phyloP scores from a whole-genome alignment of 2,113 vertebrate genomes.

The Willisornis vidua region DNA sequence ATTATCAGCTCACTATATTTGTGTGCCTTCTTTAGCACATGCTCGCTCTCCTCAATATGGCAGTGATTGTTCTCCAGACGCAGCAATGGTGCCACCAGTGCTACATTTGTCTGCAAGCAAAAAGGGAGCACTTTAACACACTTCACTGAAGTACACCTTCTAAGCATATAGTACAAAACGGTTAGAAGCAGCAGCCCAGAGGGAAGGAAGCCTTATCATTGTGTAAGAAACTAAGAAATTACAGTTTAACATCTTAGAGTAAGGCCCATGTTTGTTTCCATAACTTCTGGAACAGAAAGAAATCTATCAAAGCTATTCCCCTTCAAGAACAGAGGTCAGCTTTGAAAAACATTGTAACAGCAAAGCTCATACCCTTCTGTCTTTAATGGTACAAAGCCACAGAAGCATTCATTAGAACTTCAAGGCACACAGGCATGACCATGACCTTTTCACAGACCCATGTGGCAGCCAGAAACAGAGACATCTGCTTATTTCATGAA shows the following conservation, averaged over 20 bases:
- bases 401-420: neutral
- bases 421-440: neutral
- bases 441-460: neutral
- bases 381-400: neutral
- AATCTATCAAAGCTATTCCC: neutral
- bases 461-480: neutral
- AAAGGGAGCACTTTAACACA: neutral
- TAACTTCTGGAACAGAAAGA: neutral
- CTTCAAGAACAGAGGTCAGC: neutral
- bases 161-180: neutral
- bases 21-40: slow-evolving; percentile 95
- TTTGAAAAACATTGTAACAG: neutral
- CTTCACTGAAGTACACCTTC: neutral
- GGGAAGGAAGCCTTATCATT: neutral
- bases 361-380: neutral
- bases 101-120: slow-evolving; percentile 89
- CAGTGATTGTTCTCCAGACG: slow-evolving; percentile 98
- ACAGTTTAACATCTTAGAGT: neutral
- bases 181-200: neutral
- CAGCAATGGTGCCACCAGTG: slow-evolving; percentile 92
- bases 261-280: neutral
- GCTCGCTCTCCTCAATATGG: slow-evolving; percentile 97
- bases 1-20: slow-evolving; percentile 99
- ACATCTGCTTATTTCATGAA: neutral
- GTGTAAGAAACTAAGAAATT: neutral